Percentiles rank a stretch among this genome's conserved stretches.
These are phyloP conservation scores for Brotula barbata DNA, from an alignment of 2,797 vertebrate species.

Conservation along the genomic window DNA sequence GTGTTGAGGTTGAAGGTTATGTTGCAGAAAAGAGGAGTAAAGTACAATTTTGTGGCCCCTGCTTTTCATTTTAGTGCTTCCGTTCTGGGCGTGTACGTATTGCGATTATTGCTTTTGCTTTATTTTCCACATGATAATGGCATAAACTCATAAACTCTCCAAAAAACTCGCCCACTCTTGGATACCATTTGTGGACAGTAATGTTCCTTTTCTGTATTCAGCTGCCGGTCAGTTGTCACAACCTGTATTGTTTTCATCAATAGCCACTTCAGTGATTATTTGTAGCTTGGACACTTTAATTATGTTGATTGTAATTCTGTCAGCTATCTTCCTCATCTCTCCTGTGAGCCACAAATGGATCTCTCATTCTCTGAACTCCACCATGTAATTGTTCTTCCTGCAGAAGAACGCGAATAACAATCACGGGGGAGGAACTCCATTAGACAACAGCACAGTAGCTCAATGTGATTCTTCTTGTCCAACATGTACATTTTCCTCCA, in stretches of 20 bases:
- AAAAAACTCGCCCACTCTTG: no score
- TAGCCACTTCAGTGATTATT: slow-evolving; percentile 11
- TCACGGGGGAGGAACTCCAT: slow-evolving; percentile 37
- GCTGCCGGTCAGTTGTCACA: slow-evolving; percentile 27
- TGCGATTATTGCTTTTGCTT: no score
- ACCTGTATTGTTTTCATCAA: slow-evolving; percentile 23
- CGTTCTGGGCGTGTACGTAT: no score
- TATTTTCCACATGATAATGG: no score
- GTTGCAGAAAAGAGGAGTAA: slow-evolving; percentile 28
- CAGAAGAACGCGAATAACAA: slow-evolving; percentile 28
- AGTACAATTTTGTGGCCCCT: no score
- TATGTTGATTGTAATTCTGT: slow-evolving; percentile 30
- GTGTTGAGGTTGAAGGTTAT: no score
- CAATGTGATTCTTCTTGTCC: slow-evolving; percentile 16
- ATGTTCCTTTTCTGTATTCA: slow-evolving; percentile 21
- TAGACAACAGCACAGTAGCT: slow-evolving; percentile 25
- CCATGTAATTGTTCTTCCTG: slow-evolving; percentile 36
- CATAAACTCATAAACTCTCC: no score
- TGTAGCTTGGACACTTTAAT: slow-evolving; percentile 38
- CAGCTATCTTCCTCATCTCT: slow-evolving; percentile 35
- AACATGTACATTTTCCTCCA: slow-evolving; percentile 24
- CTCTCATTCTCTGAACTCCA: slow-evolving; percentile 27
- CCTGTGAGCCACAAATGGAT: slow-evolving; percentile 11
- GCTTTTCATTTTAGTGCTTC: no score
- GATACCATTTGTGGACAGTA: no score